Conservation (phyloP, 2,113 vertebrate species). For the Bubalus kerabau region DNA sequence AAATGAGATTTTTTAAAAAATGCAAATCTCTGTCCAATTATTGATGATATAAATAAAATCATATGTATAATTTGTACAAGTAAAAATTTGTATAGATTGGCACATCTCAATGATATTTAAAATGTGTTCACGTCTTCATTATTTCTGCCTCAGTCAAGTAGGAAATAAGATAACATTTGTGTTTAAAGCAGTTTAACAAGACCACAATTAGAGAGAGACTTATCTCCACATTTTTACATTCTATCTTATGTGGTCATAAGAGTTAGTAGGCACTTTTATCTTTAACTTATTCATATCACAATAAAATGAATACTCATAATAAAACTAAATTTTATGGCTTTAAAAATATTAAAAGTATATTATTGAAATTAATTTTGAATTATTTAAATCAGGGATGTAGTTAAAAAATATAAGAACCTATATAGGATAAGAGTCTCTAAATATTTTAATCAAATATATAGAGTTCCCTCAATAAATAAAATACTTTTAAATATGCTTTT, state of each 20-base stretch:
- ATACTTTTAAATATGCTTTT: not conserved
- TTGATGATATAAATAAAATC: not conserved
- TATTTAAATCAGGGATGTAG: not conserved
- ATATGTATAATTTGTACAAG: not conserved
- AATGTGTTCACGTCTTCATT: not conserved
- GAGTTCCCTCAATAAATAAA: not conserved
- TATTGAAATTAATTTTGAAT: not conserved
- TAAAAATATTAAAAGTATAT: not conserved
- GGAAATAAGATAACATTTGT: not conserved
- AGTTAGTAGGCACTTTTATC: not conserved
- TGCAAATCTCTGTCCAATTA: not conserved
- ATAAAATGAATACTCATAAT: not conserved
- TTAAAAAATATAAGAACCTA: not conserved
- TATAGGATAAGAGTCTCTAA: not conserved
- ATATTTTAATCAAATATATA: not conserved
- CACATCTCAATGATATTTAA: not conserved
- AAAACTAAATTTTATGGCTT: not conserved
- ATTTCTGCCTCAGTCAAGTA: not conserved
- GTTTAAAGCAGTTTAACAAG: not conserved
- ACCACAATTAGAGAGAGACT: not conserved
- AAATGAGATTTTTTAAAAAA: not conserved
- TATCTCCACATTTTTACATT: not conserved
- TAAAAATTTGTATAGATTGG: not conserved
- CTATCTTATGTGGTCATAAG: not conserved
- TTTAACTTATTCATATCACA: not conserved